These are phyloP conservation scores for Drosophila sordidula DNA, from an alignment of 2,888 invertebrate genomes.

Conservation along the genomic window DNA sequence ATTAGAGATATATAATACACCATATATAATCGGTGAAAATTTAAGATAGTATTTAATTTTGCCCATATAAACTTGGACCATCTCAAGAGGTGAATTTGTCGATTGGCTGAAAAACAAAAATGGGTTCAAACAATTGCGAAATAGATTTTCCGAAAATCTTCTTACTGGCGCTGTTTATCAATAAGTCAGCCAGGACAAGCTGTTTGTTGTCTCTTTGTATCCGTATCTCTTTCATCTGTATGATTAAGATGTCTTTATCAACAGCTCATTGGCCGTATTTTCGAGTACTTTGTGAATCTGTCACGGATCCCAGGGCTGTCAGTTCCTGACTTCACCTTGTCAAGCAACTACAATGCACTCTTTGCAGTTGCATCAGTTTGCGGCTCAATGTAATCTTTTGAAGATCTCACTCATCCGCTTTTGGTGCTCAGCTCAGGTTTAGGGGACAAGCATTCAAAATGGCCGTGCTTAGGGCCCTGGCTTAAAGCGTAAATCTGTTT, in stretches of 20 bases:
- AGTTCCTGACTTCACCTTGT: slow-evolving; percentile 31
- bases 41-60: no score
- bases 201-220: no score
- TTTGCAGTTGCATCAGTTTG: slow-evolving; percentile 1
- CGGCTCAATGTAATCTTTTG: slow-evolving; percentile 23
- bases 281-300: not conserved
- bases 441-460: not conserved
- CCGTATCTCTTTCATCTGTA: not conserved
- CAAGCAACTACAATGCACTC: slow-evolving; percentile 11
- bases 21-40: no score
- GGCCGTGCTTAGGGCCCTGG: not conserved
- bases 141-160: no score
- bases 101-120: no score
- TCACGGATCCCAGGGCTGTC: slow-evolving; percentile 14
- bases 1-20: no score
- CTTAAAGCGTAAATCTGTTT: slow-evolving; percentile 21
- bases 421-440: not conserved
- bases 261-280: not conserved
- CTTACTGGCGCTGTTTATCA: no score
- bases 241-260: slow-evolving; percentile 3
- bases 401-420: slow-evolving; percentile 26
- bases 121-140: no score
- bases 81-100: no score
- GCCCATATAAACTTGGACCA: no score
- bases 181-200: no score